These are phyloP conservation scores for Ciconia boyciana DNA, from an alignment of 2,113 vertebrate genomes.

Conservation along the genomic window DNA sequence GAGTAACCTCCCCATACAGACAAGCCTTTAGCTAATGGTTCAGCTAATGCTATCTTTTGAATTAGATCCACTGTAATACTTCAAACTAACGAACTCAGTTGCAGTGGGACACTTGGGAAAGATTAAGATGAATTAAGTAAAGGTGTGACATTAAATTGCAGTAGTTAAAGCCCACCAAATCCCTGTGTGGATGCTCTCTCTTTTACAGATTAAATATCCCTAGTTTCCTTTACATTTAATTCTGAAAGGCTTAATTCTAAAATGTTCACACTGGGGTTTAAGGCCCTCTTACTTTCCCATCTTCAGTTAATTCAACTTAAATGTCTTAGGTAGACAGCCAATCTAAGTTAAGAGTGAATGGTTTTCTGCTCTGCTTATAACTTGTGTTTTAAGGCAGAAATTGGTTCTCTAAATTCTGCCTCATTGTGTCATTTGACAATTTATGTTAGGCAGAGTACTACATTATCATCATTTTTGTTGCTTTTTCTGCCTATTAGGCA, in stretches of 20 bases:
- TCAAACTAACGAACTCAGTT: background rate
- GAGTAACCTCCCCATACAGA: background rate
- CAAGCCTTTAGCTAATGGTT: background rate
- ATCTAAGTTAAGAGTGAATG: background rate
- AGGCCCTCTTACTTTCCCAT: constrained; percentile 11
- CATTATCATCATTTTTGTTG: constrained; percentile 9
- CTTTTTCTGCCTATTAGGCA: constrained; percentile 25
- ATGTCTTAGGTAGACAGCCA: background rate
- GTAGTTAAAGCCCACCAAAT: constrained; percentile 29
- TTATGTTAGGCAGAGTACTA: background rate
- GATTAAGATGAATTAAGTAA: constrained; percentile 40
- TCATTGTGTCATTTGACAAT: constrained; percentile 1
- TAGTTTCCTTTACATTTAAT: background rate
- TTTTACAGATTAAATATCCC: constrained; percentile 3
- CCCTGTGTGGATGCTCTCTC: background rate
- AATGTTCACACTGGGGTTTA: background rate
- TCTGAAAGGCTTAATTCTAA: constrained; percentile 22
- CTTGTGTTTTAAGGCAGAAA: constrained; percentile 9
- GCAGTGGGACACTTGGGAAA: background rate
- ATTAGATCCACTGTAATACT: background rate
- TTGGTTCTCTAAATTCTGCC: background rate
- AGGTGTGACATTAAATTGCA: constrained; percentile 42
- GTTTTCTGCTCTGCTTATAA: background rate
- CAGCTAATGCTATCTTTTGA: background rate
- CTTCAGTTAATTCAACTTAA: constrained; percentile 19